A percentile compares a stretch with the other conserved stretches of the same genome.
These are phyloP conservation scores for Cryptus armator DNA, from an alignment of 2,888 invertebrate genomes.

Conservation along the genomic window DNA sequence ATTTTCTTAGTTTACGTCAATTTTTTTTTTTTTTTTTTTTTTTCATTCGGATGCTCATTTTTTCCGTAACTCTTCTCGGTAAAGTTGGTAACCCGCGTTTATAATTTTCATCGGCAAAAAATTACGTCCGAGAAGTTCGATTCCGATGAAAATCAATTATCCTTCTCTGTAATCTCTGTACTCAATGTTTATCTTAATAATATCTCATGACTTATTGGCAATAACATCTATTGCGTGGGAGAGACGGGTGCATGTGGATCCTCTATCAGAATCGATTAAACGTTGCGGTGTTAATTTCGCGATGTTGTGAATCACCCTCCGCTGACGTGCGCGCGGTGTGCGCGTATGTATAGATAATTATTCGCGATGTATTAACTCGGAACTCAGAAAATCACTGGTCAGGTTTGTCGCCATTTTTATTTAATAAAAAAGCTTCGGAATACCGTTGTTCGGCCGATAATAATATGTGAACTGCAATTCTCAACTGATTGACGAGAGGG, in stretches of 20 bases:
- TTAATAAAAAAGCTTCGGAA: too few species aligned
- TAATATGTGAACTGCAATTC: too few species aligned
- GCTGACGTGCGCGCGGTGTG: not conserved
- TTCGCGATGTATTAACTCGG: not conserved
- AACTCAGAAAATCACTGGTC: not conserved
- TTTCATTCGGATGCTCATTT: too few species aligned
- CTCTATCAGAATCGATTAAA: constrained; percentile 7
- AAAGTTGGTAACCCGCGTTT: not conserved
- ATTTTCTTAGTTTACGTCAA: constrained; percentile 1
- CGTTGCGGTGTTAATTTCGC: constrained; percentile 4
- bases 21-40: not conserved
- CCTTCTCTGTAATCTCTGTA: not conserved
- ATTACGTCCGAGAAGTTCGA: not conserved
- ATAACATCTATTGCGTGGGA: constrained; percentile 2
- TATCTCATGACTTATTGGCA: constrained; percentile 5
- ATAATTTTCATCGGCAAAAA: not conserved
- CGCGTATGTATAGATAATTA: not conserved
- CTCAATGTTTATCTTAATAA: not conserved
- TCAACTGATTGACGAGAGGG: too few species aligned
- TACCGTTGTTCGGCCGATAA: too few species aligned
- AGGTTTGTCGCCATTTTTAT: too few species aligned
- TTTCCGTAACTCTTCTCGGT: constrained; percentile 16
- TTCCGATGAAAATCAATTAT: constrained; percentile 16
- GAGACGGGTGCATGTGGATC: not conserved
- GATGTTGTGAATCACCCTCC: constrained; percentile 8